phyloP scores from a whole-genome alignment of 2,888 invertebrate genomes.

The Leptopilina drosophilae region DNA sequence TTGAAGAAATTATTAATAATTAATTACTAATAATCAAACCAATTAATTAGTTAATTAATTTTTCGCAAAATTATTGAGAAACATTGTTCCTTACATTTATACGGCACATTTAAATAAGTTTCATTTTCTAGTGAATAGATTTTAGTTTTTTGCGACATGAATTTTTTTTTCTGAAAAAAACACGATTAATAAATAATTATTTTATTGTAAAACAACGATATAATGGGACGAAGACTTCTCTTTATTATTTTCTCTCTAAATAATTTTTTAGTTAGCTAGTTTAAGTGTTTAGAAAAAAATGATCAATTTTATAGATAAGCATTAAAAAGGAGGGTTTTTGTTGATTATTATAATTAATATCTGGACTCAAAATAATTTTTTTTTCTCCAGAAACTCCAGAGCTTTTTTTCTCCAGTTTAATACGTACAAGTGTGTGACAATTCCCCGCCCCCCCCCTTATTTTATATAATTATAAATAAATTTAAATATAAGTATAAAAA shows the following conservation, averaged over 20 bases:
- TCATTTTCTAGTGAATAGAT: slow-evolving; percentile 26
- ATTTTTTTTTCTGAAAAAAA: background rate
- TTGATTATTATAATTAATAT: background rate
- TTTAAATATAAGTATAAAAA: no score
- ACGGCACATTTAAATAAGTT: background rate
- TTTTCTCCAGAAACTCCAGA: slow-evolving; percentile 13
- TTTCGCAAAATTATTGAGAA: slow-evolving; percentile 7
- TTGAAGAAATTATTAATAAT: no score
- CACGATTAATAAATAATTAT: no score
- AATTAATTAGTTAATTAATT: slow-evolving; percentile 8
- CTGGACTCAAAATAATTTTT: slow-evolving; percentile 4
- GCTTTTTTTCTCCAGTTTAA: slow-evolving; percentile 36
- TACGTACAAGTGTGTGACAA: slow-evolving; percentile 31
- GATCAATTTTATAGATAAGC: background rate
- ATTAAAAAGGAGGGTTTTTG: background rate
- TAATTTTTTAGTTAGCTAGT: slow-evolving; percentile 17
- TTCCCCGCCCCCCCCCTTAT: background rate
- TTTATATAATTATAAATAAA: background rate
- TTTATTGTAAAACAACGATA: slow-evolving; percentile 23
- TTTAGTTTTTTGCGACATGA: slow-evolving; percentile 27
- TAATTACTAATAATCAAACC: no score
- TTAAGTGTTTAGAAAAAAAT: slow-evolving; percentile 14
- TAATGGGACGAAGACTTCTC: slow-evolving; percentile 38
- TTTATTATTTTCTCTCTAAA: slow-evolving; percentile 33
- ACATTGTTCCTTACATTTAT: background rate